Evolutionary conservation across 2,797 vertebrate genomes (phyloP).

Genomic region (Tragelaphus oryx): DNA sequence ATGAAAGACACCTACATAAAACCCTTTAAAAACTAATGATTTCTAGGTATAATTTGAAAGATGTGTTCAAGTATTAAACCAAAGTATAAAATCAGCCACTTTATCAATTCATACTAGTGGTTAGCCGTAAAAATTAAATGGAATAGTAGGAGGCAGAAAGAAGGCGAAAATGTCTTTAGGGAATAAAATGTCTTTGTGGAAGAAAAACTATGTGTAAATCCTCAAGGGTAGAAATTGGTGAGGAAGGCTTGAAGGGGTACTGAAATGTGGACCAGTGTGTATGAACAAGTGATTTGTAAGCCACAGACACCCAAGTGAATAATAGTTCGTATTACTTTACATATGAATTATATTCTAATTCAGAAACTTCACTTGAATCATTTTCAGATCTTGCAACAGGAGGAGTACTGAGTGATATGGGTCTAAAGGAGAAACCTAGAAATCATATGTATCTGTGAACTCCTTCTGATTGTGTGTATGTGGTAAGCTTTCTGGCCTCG

Average conservation of each 20-base stretch:
- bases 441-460: not conserved
- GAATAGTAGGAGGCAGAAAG: not conserved
- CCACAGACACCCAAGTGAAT: not conserved
- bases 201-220: not conserved
- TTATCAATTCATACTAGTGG: not conserved
- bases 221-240: not conserved
- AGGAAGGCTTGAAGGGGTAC: not conserved
- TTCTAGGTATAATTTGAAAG: conserved; percentile 57
- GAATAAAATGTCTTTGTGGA: not conserved
- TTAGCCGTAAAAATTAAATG: not conserved
- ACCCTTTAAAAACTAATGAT: conserved; percentile 36
- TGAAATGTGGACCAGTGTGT: not conserved
- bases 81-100: conserved; percentile 1
- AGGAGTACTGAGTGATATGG: not conserved
- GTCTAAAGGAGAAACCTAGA: not conserved
- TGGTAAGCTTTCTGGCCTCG: not conserved
- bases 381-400: not conserved
- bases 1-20: conserved; percentile 41
- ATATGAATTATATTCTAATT: not conserved
- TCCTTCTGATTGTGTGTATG: fast-evolving
- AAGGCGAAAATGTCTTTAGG: not conserved
- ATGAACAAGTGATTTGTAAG: not conserved
- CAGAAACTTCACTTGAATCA: not conserved
- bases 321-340: not conserved
- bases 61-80: conserved; percentile 28